Evolutionary conservation across 1,140 invertebrate species (phyloP).

Genomic region (Habropoda laboriosa): DNA sequence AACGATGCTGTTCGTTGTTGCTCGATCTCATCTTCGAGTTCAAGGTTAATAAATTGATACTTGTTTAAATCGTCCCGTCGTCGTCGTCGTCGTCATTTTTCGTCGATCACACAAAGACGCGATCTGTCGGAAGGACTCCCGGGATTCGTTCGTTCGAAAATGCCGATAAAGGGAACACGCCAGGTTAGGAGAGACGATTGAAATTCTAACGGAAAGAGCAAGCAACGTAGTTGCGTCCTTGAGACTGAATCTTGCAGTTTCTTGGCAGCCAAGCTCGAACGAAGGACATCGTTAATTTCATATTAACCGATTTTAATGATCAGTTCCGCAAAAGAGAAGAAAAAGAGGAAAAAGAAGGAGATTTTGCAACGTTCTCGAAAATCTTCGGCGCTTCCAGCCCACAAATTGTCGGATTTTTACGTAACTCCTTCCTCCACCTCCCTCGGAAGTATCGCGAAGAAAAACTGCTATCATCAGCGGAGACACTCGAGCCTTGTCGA

Average conservation of each 20-base stretch:
- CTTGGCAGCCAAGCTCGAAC: not conserved
- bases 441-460: not conserved
- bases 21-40: not conserved
- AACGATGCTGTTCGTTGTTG: not conserved
- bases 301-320: not conserved
- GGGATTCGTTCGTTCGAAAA: not conserved
- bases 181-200: not conserved
- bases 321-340: constrained; percentile 15
- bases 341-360: too few relatives aligned
- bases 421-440: too few relatives aligned
- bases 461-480: not conserved
- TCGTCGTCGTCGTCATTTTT: fast-evolving
- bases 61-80: not conserved
- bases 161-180: not conserved
- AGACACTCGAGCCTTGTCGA: not conserved
- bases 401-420: not conserved
- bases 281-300: constrained; percentile 27
- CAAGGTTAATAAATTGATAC: constrained; percentile 7
- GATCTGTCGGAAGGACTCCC: not conserved
- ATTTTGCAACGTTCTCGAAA: not conserved
- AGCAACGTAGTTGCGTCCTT: not conserved
- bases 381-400: not conserved
- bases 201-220: not conserved
- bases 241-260: not conserved
- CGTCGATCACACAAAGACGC: not conserved